Evolutionary conservation across 2,113 vertebrate genomes (phyloP).

Genomic region (Rhea pennata): DNA sequence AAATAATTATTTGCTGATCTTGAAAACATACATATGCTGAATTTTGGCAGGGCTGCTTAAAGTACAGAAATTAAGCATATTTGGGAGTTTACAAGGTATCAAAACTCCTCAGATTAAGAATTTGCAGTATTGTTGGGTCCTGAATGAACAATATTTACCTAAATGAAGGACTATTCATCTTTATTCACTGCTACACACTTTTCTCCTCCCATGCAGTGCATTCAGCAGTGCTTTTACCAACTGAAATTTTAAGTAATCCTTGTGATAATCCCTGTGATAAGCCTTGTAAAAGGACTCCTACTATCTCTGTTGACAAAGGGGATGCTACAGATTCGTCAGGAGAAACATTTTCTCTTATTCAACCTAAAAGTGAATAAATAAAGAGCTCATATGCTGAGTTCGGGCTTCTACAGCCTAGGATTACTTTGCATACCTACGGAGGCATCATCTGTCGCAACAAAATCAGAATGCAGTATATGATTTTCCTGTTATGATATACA

Average conservation of each 20-base stretch:
- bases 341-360: neutral
- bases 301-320: neutral
- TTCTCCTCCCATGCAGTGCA: neutral
- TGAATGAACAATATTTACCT: neutral
- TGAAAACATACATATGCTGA: neutral
- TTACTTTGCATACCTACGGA: neutral
- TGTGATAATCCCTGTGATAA: neutral
- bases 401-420: neutral
- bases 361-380: neutral
- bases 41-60: neutral
- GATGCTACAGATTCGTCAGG: neutral
- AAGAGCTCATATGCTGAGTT: neutral
- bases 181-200: neutral
- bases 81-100: neutral
- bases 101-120: neutral
- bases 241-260: neutral
- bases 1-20: neutral
- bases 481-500: neutral
- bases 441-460: neutral
- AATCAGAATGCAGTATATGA: neutral
- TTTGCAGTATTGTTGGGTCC: neutral
- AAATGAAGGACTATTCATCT: neutral
- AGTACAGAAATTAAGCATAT: neutral
- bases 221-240: neutral
- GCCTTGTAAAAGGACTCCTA: neutral